A percentile compares a stretch with the other conserved stretches of the same genome.
phyloP scores from a whole-genome alignment of 2,888 invertebrate species.

The Cepaea hortensis region DNA sequence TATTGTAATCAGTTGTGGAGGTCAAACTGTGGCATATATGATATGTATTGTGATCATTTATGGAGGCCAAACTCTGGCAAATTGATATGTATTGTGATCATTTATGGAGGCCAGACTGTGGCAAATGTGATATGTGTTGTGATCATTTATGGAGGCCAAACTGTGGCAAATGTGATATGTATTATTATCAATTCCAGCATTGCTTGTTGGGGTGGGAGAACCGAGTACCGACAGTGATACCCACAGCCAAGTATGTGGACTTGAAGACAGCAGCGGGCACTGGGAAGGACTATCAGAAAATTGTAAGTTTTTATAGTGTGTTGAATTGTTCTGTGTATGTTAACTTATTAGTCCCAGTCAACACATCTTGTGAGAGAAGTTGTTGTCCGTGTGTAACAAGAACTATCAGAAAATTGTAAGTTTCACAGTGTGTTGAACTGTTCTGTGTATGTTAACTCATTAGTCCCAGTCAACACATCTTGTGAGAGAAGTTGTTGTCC shows the following conservation, averaged over 20 bases:
- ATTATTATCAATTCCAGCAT: slow-evolving; percentile 60
- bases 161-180: not conserved
- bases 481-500: too few species aligned
- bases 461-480: too few species aligned
- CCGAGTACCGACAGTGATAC: slow-evolving; percentile 66
- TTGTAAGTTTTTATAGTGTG: slow-evolving; percentile 54
- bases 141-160: not conserved
- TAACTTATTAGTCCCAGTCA: too few species aligned
- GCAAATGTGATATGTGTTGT: not conserved
- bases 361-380: too few species aligned
- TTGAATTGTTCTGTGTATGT: not conserved
- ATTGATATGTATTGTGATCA: not conserved
- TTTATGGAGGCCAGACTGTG: not conserved
- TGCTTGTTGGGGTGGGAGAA: slow-evolving; percentile 73
- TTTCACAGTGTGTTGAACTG: not conserved
- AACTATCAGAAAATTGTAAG: slow-evolving; percentile 64
- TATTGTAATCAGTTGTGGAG: not conserved
- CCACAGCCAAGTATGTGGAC: slow-evolving; percentile 67
- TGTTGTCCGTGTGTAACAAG: slow-evolving; percentile 10
- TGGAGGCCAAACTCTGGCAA: not conserved
- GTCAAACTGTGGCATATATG: not conserved
- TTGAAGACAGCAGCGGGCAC: slow-evolving; percentile 61
- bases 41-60: not conserved
- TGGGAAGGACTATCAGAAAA: slow-evolving; percentile 62
- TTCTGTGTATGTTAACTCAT: too few species aligned